Base-by-base conservation (phyloP, 2,797 vertebrate species). In the Chloroceryle amazona region DNA sequence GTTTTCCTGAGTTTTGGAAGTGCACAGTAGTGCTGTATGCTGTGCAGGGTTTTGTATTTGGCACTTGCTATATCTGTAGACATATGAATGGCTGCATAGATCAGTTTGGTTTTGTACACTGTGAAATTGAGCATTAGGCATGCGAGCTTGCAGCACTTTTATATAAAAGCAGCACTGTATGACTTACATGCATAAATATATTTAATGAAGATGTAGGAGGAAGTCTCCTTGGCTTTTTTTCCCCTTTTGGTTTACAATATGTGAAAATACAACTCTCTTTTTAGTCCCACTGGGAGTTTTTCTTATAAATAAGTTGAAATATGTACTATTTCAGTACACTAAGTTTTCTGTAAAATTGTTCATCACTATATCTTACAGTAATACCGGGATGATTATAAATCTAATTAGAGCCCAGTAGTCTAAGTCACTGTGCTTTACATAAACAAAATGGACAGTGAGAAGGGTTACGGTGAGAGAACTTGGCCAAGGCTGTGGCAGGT, bases 201-300 rank as follows among this genome's bases (percentile, higher is more conserved):
- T 92, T 92, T 92, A 92, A 87, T 94, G 73, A 96, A 95, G 52
- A 76, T 65, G 66, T 54, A 82, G 90, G 65, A 91, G 51, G 70
- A 92, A 80, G 41, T 65, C 44, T 81, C 15, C 29, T 49, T 7
- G 4, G 47, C 19, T 42, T 60, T 68, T 94, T 85, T 29, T 39
- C 7, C 3, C 10, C 13, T 42, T 1, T 65, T 89, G 41, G 78
- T 75, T 94, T 95, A 66, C 18, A 74, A 42, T 65, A 87, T 57
- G 16, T 86, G 83, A 67, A 75, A 78, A 70, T 81, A 81, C 14
- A 80, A 5, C 35, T 60, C 16, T 46, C n/a, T 85, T 11, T 86
- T 6, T 10, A 19, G 41, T 89, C 78, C 54, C 61, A 39, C 33
- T 67, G 78, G 37, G 81, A 86, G 4, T 29, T 90, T 83, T 75